Evolutionary conservation across 2,113 vertebrate species (phyloP).

Genomic region (Elephas maximus): DNA sequence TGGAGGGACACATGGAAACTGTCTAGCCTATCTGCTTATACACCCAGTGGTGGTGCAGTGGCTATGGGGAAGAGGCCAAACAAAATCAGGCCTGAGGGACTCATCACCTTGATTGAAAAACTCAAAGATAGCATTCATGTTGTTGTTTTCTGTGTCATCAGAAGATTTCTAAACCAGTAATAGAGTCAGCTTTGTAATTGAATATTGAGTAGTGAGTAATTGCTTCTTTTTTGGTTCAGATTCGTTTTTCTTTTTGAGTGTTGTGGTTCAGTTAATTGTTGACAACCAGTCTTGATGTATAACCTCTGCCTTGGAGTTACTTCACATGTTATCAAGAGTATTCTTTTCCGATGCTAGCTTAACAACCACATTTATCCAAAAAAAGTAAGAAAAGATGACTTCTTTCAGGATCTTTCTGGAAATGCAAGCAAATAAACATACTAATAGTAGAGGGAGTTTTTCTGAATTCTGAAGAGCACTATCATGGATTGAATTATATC

Average conservation of each 20-base stretch:
- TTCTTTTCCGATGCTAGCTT: neutral
- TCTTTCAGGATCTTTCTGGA: constrained; percentile 26
- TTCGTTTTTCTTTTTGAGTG: neutral
- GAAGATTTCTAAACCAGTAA: neutral
- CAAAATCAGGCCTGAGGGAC: neutral
- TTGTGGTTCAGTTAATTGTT: constrained; percentile 12
- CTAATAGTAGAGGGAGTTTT: neutral
- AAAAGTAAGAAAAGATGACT: neutral
- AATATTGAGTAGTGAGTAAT: constrained; percentile 2
- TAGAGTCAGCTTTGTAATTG: neutral
- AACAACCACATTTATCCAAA: neutral
- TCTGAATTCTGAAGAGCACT: neutral
- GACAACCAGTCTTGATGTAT: neutral
- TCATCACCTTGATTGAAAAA: neutral
- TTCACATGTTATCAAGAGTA: neutral
- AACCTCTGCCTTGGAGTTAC: neutral
- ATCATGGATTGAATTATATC: too few species aligned
- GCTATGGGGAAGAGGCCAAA: neutral
- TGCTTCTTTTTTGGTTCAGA: constrained; percentile 7
- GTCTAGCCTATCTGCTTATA: neutral
- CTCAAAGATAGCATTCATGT: neutral
- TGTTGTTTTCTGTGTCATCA: constrained; percentile 13
- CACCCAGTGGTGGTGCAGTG: neutral
- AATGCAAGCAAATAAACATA: constrained; percentile 19
- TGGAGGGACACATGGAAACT: neutral